Evolutionary conservation across 1,140 invertebrate species (phyloP), one percentile per base, ranked within the genome.

Genomic region (Meloidogyne hapla): DNA sequence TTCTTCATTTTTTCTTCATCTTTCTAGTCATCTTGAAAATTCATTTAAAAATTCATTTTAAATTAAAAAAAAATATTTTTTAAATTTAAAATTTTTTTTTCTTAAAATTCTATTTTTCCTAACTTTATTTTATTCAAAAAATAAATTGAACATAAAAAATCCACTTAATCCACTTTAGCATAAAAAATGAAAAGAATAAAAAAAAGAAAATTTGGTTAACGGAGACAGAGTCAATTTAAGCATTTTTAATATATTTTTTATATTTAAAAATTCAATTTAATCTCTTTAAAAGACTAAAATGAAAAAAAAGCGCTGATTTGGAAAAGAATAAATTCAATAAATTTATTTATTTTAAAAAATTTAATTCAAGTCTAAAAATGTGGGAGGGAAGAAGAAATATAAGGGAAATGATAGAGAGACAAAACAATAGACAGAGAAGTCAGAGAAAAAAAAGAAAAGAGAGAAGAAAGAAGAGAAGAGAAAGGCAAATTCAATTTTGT

Each of bases 81-180:
- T 15, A 48, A 48, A 48, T 18, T 48, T 18, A 48, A 48, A 1
- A 18, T 18, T 56, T 56, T 56, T n/a, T 56, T n/a, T n/a, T 6
- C n/a, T 56, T 56, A 33, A 33, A 33, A 33, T 33, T 33, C 4
- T 6, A 33, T 56, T 56, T n/a, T n/a, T n/a, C 8, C 8, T n/a
- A 45, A 45, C 48, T n/a, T n/a, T n/a, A n/a, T 6, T 21, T 56
- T n/a, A 56, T 33, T 8, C 33, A 56, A 56, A 45, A 42, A 42
- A 18, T n/a, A 56, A 56, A 56, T 56, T 56, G 3, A 56, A n/a
- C 6, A 56, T n/a, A 56, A n/a, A 56, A 48, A 56, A 56, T n/a
- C 48, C 48, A 56, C 48, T 56, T 56, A 56, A 56, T 56, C n/a
- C 48, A 56, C n/a, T 56, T 56, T 56, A 56, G 48, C 48, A 56